A percentile compares a stretch with the other conserved stretches of the same genome.
Evolutionary conservation across 2,888 invertebrate genomes (phyloP).

Genomic region (Exocentrus adspersus): DNA sequence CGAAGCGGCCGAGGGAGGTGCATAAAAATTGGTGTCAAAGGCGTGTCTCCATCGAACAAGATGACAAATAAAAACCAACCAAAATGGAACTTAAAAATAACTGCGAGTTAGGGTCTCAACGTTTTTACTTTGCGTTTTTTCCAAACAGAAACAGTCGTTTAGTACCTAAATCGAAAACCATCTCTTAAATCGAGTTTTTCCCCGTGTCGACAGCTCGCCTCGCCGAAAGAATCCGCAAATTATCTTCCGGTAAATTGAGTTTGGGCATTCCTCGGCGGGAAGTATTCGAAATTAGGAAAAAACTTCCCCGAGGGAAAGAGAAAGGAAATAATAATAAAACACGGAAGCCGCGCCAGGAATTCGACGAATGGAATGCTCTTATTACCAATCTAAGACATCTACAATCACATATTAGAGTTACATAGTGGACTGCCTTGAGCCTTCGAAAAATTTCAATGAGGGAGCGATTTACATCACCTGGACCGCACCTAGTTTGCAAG

Average conservation of each 20-base stretch:
- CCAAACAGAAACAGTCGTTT: no score
- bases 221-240: neutral
- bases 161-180: neutral
- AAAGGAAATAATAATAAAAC: no score
- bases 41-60: no score
- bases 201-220: neutral
- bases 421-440: conserved; percentile 6
- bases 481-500: conserved; percentile 14
- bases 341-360: neutral
- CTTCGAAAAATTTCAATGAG: conserved; percentile 9
- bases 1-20: no score
- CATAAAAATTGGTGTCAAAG: no score
- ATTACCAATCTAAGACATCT: neutral
- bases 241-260: neutral
- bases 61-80: no score
- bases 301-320: neutral
- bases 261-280: neutral
- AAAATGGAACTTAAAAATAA: no score
- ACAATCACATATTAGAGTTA: neutral
- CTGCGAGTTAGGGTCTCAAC: no score
- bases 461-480: conserved; percentile 1
- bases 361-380: neutral
- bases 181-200: neutral
- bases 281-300: neutral
- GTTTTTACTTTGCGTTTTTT: no score